These are phyloP conservation scores for Dinocampus coccinellae DNA, from an alignment of 2,888 invertebrate genomes.

Conservation along the genomic window DNA sequence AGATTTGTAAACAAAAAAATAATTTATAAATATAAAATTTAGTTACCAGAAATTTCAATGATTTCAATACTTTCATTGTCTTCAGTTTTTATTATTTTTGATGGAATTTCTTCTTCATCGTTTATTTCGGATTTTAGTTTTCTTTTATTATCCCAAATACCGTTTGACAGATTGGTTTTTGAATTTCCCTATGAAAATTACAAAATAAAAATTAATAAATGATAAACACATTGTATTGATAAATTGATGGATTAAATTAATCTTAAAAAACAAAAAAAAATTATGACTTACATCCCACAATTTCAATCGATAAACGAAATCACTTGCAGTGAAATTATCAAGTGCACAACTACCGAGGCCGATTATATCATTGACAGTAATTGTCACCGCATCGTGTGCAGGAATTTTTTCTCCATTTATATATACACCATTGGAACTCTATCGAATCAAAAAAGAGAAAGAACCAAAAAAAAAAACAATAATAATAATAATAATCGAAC, in stretches of 20 bases:
- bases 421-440: slow-evolving; percentile 76
- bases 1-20: neutral
- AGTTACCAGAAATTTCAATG: neutral
- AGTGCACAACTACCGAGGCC: slow-evolving; percentile 70
- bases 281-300: slow-evolving; percentile 31
- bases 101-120: neutral
- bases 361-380: slow-evolving; percentile 71
- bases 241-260: too few species aligned
- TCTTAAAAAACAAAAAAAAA: too few species aligned
- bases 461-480: slow-evolving; percentile 5
- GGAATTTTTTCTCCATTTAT: slow-evolving; percentile 70
- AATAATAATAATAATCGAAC: neutral
- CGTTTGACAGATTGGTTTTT: neutral
- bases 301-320: slow-evolving; percentile 42
- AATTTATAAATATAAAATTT: neutral
- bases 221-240: neutral
- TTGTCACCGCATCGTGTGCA: slow-evolving; percentile 61
- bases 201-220: neutral
- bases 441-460: too few species aligned
- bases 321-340: neutral
- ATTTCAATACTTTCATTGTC: neutral
- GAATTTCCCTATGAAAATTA: neutral
- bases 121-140: neutral
- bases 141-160: neutral
- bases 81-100: slow-evolving; percentile 1